Percentiles rank a stretch among this genome's conserved stretches.
phyloP scores from a whole-genome alignment of 2,113 vertebrate genomes.

The Gracilinanus agilis region DNA sequence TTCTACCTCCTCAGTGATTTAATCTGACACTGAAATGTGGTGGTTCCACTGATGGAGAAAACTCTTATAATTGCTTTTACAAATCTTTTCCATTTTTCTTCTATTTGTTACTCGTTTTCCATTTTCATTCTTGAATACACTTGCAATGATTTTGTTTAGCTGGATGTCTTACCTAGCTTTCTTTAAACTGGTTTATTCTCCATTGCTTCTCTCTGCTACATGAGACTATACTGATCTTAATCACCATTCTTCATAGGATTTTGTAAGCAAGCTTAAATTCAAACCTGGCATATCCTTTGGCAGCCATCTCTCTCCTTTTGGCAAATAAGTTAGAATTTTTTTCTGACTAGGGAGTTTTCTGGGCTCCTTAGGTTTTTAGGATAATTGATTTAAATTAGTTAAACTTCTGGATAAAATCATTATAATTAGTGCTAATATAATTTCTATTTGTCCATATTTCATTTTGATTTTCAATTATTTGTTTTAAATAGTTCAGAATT shows the following conservation, averaged over 20 bases:
- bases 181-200: background rate
- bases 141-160: background rate
- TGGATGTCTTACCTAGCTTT: background rate
- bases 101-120: background rate
- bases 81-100: background rate
- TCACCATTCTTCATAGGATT: background rate
- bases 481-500: background rate
- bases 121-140: background rate
- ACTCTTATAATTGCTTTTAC: background rate
- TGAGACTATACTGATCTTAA: background rate
- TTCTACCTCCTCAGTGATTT: background rate
- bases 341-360: background rate
- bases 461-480: background rate
- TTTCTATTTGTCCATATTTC: background rate
- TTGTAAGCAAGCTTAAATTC: background rate
- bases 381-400: background rate
- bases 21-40: background rate
- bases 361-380: background rate
- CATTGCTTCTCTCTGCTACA: background rate
- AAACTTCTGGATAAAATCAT: background rate
- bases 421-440: background rate
- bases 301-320: background rate
- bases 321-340: background rate
- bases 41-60: background rate
- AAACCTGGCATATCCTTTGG: background rate